Evolutionary conservation across 2,888 invertebrate genomes (phyloP), one percentile per base, ranked within the genome.

Genomic region (Acleris emargana): DNA sequence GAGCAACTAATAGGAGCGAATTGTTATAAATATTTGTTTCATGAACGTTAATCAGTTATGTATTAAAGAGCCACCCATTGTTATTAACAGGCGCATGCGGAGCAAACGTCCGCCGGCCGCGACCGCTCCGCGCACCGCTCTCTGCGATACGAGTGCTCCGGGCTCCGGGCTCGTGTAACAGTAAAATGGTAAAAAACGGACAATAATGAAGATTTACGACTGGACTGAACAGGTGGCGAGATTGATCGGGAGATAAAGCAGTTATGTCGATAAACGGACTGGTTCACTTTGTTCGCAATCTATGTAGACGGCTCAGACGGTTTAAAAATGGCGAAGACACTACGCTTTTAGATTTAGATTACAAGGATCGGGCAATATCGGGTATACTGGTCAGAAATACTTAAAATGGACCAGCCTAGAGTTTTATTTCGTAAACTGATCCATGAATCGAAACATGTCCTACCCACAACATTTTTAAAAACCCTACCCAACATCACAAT

Each of bases 201-300:
- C 82, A 84, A 86, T 86, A 87, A 86, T 83, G 81, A 87, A 86
- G 86, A 87, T 88, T 87, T 88, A 88, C 83, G 82, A 81, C 78
- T 77, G 77, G 73, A 75, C 70, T 74, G 76, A 74, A 78, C 86
- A 87, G 87, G 87, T 87, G 87, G 82, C 80, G 80, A 78, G 85
- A 86, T 86, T 82, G 82, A 77, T 79, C 76, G 72, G 74, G 62
- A 73, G 86, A 84, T 87, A 83, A 81, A 77, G 75, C 77, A 71
- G 79, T 76, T 80, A 76, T 80, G 78, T 79, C 77, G 78, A 79
- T 75, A 79, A 78, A 73, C 72, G 76, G 71, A 71, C 73, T 74
- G 78, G 77, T 79, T 80, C 78, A 80, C 80, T 79, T 81, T 77
- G 74, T 73, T 70, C 71, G n/a, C n/a, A 68, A 55, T 20, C 60